Conservation (phyloP, 2,888 invertebrate species). For the Physocephala rufipes region DNA sequence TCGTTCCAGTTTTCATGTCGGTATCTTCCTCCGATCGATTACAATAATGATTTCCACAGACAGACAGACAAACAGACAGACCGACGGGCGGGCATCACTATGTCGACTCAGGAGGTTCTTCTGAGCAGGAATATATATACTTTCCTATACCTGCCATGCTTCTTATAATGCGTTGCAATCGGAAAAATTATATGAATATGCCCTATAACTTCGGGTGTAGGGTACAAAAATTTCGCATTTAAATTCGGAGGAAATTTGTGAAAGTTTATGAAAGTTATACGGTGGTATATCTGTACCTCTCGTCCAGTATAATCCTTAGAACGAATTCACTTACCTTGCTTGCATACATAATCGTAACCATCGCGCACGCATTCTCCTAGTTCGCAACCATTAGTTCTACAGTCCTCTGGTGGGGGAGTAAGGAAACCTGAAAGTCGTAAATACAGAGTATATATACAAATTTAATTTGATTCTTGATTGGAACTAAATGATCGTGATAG, state of each 20-base stretch:
- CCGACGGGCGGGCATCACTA: too few species aligned
- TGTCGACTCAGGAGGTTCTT: too few species aligned
- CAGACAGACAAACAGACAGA: too few species aligned
- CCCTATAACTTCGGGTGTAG: background rate
- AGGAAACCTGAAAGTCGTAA: slow-evolving; percentile 53
- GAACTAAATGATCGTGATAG: background rate
- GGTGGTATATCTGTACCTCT: background rate
- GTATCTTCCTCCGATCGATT: too few species aligned
- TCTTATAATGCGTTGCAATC: too few species aligned
- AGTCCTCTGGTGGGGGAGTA: slow-evolving; percentile 71
- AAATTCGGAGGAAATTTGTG: background rate
- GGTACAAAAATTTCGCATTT: background rate
- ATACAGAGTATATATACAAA: slow-evolving; percentile 35
- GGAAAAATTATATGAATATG: too few species aligned
- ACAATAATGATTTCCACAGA: too few species aligned
- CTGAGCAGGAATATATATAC: too few species aligned
- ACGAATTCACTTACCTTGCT: slow-evolving; percentile 63
- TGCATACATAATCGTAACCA: slow-evolving; percentile 79
- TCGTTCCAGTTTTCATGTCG: too few species aligned
- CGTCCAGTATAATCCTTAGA: background rate
- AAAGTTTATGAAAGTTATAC: background rate
- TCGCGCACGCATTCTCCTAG: slow-evolving; percentile 85
- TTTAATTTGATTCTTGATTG: background rate
- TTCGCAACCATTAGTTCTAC: slow-evolving; percentile 85
- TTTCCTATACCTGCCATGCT: too few species aligned